Percentiles rank a stretch among this genome's conserved stretches.
Evolutionary conservation across 1,140 invertebrate genomes (phyloP).

Genomic region (Drosophila dunni): DNA sequence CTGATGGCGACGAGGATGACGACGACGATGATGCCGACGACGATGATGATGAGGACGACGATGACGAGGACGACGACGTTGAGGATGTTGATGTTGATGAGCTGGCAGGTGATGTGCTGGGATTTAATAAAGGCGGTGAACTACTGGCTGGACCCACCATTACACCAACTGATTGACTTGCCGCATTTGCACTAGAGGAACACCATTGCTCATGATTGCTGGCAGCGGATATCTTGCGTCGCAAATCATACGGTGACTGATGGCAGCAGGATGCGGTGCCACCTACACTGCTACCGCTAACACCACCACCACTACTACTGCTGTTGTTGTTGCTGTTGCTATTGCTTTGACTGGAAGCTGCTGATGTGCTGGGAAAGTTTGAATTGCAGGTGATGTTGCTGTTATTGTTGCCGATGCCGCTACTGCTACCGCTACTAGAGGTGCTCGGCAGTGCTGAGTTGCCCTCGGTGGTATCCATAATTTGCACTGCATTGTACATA

Average conservation of each 20-base stretch:
- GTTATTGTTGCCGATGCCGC: constrained; percentile 41
- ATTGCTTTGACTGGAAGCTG: constrained; percentile 64
- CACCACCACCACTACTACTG: constrained; percentile 5
- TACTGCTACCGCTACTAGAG: constrained; percentile 25
- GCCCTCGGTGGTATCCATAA: constrained; percentile 69
- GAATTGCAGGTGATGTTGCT: constrained; percentile 46
- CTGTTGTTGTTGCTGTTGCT: constrained; percentile 58
- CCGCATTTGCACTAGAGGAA: constrained; percentile 42
- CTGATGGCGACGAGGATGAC: constrained; percentile 71
- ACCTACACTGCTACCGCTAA: constrained; percentile 70
- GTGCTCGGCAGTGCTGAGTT: constrained; percentile 37
- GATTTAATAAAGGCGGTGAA: constrained; percentile 70
- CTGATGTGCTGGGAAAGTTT: constrained; percentile 52
- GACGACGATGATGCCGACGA: constrained; percentile 68
- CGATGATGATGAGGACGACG: constrained; percentile 55
- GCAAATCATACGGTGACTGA: constrained; percentile 93
- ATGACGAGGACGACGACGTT: constrained; percentile 55
- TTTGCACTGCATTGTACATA: constrained; percentile 62
- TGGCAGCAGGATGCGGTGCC: constrained; percentile 86
- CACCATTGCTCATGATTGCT: constrained; percentile 87
- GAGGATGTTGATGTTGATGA: constrained; percentile 58
- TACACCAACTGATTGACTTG: constrained; percentile 45
- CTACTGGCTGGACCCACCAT: constrained; percentile 70
- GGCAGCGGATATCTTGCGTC: constrained; percentile 92
- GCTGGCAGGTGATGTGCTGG: constrained; percentile 66